Evolutionary conservation across 2,888 invertebrate species (phyloP).

Genomic region (Tanypteryx hageni): DNA sequence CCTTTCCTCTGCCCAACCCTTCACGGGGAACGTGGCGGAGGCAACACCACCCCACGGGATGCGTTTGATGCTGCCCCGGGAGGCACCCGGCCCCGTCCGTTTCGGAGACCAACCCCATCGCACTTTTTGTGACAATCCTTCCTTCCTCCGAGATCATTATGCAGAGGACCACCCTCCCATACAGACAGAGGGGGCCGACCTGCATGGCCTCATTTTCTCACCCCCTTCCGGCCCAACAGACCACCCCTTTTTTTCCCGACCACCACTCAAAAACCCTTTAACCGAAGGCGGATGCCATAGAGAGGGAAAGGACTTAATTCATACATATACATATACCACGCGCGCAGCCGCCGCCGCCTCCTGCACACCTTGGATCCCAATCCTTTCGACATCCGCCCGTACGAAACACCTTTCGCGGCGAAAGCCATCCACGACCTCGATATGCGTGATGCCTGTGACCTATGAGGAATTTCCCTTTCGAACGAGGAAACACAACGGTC

Average conservation of each 20-base stretch:
- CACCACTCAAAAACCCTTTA: slow-evolving; percentile 9
- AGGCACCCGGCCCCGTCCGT: slow-evolving; percentile 38
- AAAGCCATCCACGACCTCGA: background rate
- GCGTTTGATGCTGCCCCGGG: background rate
- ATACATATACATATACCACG: slow-evolving; percentile 44
- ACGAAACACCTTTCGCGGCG: slow-evolving; percentile 42
- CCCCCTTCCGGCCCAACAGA: slow-evolving; percentile 43
- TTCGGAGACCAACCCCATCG: slow-evolving; percentile 40
- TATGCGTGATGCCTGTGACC: background rate
- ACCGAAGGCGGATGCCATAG: slow-evolving; percentile 54
- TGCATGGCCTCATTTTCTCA: slow-evolving; percentile 20
- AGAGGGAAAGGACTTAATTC: slow-evolving; percentile 60
- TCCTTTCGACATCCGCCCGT: background rate
- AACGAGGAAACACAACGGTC: background rate
- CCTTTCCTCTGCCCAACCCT: background rate
- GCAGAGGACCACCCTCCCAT: background rate
- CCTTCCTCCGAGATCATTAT: slow-evolving; percentile 23
- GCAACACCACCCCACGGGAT: slow-evolving; percentile 26
- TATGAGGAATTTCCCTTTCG: slow-evolving; percentile 43
- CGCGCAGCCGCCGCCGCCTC: slow-evolving; percentile 40
- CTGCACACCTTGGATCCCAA: slow-evolving; percentile 15
- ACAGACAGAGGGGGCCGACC: background rate
- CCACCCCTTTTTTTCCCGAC: slow-evolving; percentile 46
- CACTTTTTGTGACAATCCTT: slow-evolving; percentile 51
- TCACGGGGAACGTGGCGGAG: background rate